phyloP scores from a whole-genome alignment of 2,888 invertebrate genomes.

The Drosophila imparisetae region DNA sequence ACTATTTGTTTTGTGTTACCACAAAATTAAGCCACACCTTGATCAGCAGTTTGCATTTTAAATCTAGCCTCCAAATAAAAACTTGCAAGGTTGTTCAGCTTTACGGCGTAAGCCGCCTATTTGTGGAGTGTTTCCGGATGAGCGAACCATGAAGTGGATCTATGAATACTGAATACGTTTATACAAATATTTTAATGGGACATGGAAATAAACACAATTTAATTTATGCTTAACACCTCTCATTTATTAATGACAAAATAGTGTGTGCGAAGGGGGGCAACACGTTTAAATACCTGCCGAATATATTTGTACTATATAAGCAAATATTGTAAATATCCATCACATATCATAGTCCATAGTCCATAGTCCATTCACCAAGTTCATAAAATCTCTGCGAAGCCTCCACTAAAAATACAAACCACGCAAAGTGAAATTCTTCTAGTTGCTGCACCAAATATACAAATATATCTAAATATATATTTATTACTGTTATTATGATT shows the following conservation, averaged over 20 bases:
- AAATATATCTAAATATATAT: conserved; percentile 27
- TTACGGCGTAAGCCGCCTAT: conserved; percentile 20
- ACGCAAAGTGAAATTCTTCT: conserved; percentile 48
- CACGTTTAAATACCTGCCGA: background rate
- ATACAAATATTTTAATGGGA: background rate
- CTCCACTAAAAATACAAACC: conserved; percentile 28
- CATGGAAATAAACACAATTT: background rate
- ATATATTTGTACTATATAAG: background rate
- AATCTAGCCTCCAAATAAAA: conserved; percentile 26
- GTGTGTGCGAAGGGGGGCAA: background rate
- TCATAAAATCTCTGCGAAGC: conserved; percentile 15
- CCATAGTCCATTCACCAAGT: conserved; percentile 5
- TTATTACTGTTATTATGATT: conserved; percentile 59
- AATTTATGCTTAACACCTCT: background rate
- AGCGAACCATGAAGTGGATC: conserved; percentile 4
- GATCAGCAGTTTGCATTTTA: conserved; percentile 39
- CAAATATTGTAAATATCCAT: conserved; percentile 3
- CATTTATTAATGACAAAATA: background rate
- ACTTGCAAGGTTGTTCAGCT: background rate
- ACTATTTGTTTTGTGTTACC: conserved; percentile 28
- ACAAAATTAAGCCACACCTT: conserved; percentile 31
- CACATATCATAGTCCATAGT: conserved; percentile 10
- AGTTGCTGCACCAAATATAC: conserved; percentile 62
- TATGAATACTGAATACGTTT: background rate
- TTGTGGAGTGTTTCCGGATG: conserved; percentile 38